Evolutionary conservation across 2,888 invertebrate species (phyloP), one percentile per base, ranked within the genome.

Genomic region (Myathropa florea): DNA sequence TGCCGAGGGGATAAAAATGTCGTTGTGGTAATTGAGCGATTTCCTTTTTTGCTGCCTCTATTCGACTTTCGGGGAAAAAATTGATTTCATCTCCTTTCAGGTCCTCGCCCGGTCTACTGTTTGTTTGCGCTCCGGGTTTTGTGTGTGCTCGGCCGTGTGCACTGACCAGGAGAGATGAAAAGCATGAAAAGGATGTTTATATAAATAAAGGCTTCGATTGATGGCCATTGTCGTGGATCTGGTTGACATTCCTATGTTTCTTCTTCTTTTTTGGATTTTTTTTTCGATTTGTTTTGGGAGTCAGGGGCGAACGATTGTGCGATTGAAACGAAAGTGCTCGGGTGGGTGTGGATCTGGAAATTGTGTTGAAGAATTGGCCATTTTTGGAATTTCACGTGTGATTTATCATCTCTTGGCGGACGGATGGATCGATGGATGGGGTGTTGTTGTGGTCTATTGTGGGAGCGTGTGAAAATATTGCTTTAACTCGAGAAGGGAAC

Each of bases 21-120:
- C 86, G 71, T 76, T 86, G 82, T 76, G 86, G 83, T 86, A 86
- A 86, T 83, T 86, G 86, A 86, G 78, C 79, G 83, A 86, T 83
- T 83, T 86, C 79, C 86, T 86, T 72, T 73, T 75, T 72, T 59
- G 18, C 46, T 46, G 7, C 18, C 57, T 61, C 28, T 28, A 18
- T 10, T 70, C 30, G 24, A 18, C 33, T 59, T 79, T 75, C 60
- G 59, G 36, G n/a, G 30, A 57, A 86, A 83, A 83, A 86, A 83
- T 61, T 76, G 64, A 75, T 71, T 78, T 86, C 65, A 67, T 60
- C 59, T 68, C 59, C 46, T 55, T 39, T 63, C 72, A 75, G 60
- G 63, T 81, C 39, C 60, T 68, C 33, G 67, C 39, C 39, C 10
- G 30, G 73, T 67, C 33, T 76, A 59, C 67, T 81, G 53, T 76